Evolutionary conservation across 2,888 invertebrate genomes (phyloP).

Genomic region (Mamestra brassicae): DNA sequence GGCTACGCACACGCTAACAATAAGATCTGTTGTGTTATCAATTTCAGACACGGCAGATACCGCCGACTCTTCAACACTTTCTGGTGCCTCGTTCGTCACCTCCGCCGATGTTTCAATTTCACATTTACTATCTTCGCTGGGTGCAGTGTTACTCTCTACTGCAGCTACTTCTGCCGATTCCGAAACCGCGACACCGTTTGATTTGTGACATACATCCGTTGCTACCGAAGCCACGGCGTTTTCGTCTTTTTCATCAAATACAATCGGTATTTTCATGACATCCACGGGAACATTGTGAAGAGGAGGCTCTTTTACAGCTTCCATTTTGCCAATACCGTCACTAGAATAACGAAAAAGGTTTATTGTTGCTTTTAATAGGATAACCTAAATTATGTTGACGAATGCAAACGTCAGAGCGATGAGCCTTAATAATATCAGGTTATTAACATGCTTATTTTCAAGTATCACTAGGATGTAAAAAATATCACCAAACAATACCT

Average conservation of each 20-base stretch:
- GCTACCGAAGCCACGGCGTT: constrained; percentile 68
- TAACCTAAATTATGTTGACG: constrained; percentile 66
- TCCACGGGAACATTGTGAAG: constrained; percentile 70
- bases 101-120: constrained; percentile 43
- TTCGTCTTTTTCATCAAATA: constrained; percentile 67
- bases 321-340: constrained; percentile 65
- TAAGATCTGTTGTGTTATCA: constrained; percentile 36
- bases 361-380: constrained; percentile 51
- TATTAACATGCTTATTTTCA: constrained; percentile 10
- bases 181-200: constrained; percentile 82
- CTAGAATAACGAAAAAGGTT: constrained; percentile 58
- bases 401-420: constrained; percentile 38
- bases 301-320: constrained; percentile 72
- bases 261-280: constrained; percentile 71
- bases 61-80: constrained; percentile 39
- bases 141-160: constrained; percentile 53
- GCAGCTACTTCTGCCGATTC: constrained; percentile 61
- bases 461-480: constrained; percentile 13
- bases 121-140: constrained; percentile 46
- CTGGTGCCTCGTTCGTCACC: constrained; percentile 25
- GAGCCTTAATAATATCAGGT: background rate
- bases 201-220: constrained; percentile 80
- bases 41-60: constrained; percentile 31
- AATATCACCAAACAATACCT: constrained; percentile 55
- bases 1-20: constrained; percentile 14